Conservation (phyloP, 2,797 vertebrate species). For the Helarctos malayanus region DNA sequence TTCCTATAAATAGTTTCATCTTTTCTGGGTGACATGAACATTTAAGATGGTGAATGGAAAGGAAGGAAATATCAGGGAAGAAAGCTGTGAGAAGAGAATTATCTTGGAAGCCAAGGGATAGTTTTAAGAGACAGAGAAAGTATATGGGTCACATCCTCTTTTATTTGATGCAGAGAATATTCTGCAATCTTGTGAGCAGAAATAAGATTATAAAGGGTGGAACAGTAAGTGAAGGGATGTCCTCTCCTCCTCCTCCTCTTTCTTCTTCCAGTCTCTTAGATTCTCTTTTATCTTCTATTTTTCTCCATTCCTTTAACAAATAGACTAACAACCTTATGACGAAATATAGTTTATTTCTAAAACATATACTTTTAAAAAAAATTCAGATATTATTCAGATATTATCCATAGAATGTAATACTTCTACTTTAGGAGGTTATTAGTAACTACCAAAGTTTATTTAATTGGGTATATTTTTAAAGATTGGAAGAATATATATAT, state of each 20-base stretch:
- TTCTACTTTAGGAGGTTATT: background rate
- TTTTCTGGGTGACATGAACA: background rate
- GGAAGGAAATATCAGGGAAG: background rate
- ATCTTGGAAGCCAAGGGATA: background rate
- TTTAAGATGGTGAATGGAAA: background rate
- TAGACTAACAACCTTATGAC: background rate
- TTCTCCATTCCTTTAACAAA: constrained; percentile 1
- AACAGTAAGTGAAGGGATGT: background rate
- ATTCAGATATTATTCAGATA: background rate
- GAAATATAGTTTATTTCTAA: background rate
- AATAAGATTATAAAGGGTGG: background rate
- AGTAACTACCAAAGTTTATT: constrained; percentile 22
- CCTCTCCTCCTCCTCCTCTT: background rate
- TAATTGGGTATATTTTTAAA: constrained; percentile 27
- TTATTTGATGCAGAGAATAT: background rate
- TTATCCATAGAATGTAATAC: background rate
- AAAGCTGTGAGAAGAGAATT: background rate
- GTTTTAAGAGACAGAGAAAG: constrained; percentile 24
- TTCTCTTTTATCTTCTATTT: background rate
- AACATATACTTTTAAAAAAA: background rate
- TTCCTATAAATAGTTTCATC: constrained; percentile 1
- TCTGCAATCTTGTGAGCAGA: background rate
- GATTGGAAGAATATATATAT: background rate
- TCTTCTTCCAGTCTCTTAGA: background rate
- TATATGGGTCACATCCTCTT: background rate